These are phyloP conservation scores for Sminthurinus signatus DNA, from an alignment of 1,140 invertebrate genomes.

Conservation along the genomic window DNA sequence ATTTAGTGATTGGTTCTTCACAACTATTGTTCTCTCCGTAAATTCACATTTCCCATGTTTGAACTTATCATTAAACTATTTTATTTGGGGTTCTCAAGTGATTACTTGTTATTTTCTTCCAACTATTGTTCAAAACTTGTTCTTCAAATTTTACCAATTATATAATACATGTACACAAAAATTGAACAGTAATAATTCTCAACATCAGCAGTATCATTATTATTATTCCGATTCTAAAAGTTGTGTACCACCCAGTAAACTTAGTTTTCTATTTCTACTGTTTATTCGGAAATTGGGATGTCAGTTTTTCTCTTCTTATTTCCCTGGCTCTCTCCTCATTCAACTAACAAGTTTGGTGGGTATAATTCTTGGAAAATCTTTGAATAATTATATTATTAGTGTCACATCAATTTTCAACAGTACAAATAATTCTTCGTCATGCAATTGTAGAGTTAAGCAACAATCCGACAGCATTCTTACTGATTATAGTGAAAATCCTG, in stretches of 20 bases:
- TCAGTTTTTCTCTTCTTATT: neutral
- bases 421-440: too few relatives aligned
- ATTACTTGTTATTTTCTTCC: neutral
- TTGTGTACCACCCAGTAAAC: too few relatives aligned
- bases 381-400: neutral
- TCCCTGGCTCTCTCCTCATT: neutral
- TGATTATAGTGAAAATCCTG: too few relatives aligned
- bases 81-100: neutral
- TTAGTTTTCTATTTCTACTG: neutral
- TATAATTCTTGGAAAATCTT: neutral
- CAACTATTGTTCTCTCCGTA: neutral
- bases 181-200: too few relatives aligned
- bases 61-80: conserved; percentile 6
- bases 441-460: too few relatives aligned
- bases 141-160: too few relatives aligned
- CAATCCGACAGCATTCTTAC: too few relatives aligned
- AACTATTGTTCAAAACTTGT: too few relatives aligned
- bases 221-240: neutral
- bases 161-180: too few relatives aligned
- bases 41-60: neutral
- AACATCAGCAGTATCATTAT: too few relatives aligned
- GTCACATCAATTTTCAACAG: neutral
- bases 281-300: neutral
- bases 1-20: neutral
- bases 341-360: neutral